Conservation (phyloP, 2,113 vertebrate species). For the Ceuthmochares aereus region DNA sequence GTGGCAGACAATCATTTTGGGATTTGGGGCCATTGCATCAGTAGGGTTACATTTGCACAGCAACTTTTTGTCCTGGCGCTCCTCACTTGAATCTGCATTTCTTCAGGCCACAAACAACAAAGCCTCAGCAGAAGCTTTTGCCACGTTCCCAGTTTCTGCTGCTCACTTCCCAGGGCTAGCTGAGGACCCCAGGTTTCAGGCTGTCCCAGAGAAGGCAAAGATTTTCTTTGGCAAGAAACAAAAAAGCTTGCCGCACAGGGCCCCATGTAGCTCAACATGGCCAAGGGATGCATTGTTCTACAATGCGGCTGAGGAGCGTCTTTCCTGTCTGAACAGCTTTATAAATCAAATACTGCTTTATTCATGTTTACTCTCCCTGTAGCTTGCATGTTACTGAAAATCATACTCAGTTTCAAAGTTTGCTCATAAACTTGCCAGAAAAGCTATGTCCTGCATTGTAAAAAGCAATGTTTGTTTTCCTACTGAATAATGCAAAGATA, state of each 20-base stretch:
- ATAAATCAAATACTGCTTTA: slow-evolving; percentile 7
- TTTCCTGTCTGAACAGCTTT: slow-evolving; percentile 1
- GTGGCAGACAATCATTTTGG: not conserved
- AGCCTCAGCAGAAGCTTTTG: not conserved
- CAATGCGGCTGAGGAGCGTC: not conserved
- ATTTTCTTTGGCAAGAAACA: slow-evolving; percentile 48
- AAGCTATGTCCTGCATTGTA: not conserved
- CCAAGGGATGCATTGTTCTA: not conserved
- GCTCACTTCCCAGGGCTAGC: not conserved
- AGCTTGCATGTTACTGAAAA: not conserved
- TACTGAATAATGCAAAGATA: not conserved
- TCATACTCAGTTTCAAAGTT: not conserved
- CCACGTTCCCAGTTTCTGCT: not conserved
- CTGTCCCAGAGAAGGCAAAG: slow-evolving; percentile 9
- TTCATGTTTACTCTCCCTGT: not conserved
- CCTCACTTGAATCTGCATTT: not conserved
- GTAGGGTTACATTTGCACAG: not conserved
- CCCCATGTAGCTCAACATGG: rapidly evolving
- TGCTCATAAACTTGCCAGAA: not conserved
- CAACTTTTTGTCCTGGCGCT: not conserved
- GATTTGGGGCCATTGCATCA: rapidly evolving
- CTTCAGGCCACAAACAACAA: slow-evolving; percentile 12
- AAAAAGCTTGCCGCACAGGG: not conserved
- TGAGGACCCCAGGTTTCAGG: not conserved
- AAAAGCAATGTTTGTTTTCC: not conserved